These are phyloP conservation scores for Anser brachyrhynchus DNA, from an alignment of 2,113 vertebrate species.

Conservation along the genomic window DNA sequence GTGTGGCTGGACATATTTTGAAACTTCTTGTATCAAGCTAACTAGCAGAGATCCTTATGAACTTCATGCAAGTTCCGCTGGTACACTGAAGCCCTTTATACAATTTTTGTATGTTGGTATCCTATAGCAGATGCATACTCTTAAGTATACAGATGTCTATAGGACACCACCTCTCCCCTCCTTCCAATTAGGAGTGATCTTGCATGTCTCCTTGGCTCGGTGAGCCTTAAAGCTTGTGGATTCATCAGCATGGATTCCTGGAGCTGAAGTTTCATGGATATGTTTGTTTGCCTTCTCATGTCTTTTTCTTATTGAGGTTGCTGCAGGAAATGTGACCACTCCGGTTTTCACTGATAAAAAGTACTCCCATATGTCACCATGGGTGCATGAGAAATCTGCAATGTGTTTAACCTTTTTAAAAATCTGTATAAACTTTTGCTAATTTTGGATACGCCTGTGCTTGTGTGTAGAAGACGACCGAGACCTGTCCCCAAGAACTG, in stretches of 20 bases:
- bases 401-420: not conserved
- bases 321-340: not conserved
- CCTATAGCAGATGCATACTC: fast-evolving
- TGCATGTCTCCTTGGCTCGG: not conserved
- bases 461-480: not conserved
- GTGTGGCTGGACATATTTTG: not conserved
- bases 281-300: not conserved
- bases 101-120: not conserved
- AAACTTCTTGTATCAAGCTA: not conserved
- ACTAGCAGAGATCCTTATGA: not conserved
- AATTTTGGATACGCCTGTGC: fast-evolving
- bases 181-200: not conserved
- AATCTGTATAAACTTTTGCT: not conserved
- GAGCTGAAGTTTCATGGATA: not conserved
- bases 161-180: not conserved
- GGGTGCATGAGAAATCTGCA: not conserved
- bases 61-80: not conserved
- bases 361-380: not conserved
- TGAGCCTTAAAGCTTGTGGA: not conserved
- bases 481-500: too few species aligned
- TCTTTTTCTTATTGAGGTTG: not conserved
- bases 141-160: not conserved
- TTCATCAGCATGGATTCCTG: not conserved
- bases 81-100: not conserved
- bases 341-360: not conserved